phyloP scores from a whole-genome alignment of 2,797 vertebrate genomes.

The Buphagus erythrorhynchus region DNA sequence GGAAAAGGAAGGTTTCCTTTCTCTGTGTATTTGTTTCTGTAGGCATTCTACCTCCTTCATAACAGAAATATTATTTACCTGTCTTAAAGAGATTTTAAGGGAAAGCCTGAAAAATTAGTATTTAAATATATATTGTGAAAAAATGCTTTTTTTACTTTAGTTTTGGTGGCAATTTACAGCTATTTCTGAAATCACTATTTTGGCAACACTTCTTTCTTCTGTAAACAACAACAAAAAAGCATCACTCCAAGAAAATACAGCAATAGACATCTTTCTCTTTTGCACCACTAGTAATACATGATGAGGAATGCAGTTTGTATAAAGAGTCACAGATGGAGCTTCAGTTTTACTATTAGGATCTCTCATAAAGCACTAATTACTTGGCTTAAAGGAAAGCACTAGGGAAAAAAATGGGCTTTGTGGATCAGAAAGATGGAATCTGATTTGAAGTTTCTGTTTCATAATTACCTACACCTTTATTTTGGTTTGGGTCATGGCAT shows the following conservation, averaged over 20 bases:
- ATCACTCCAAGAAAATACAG: not conserved
- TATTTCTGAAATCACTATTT: not conserved
- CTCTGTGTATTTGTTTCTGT: not conserved
- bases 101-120: not conserved
- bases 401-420: not conserved
- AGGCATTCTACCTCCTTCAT: not conserved
- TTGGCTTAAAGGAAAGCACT: conserved; percentile 18
- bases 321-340: conserved; percentile 41
- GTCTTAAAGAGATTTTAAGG: not conserved
- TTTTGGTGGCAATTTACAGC: not conserved
- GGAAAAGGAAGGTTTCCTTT: not conserved
- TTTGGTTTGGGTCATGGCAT: not conserved
- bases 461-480: not conserved
- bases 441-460: not conserved
- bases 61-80: not conserved
- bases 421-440: not conserved
- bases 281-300: not conserved
- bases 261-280: not conserved
- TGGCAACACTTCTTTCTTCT: not conserved
- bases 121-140: not conserved
- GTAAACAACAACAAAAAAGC: not conserved
- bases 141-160: not conserved
- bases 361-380: conserved; percentile 26
- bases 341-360: conserved; percentile 21
- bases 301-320: not conserved